A percentile compares a stretch with the other conserved stretches of the same genome.
phyloP scores from a whole-genome alignment of 2,113 vertebrate species.

The Kobus ellipsiprymnus region DNA sequence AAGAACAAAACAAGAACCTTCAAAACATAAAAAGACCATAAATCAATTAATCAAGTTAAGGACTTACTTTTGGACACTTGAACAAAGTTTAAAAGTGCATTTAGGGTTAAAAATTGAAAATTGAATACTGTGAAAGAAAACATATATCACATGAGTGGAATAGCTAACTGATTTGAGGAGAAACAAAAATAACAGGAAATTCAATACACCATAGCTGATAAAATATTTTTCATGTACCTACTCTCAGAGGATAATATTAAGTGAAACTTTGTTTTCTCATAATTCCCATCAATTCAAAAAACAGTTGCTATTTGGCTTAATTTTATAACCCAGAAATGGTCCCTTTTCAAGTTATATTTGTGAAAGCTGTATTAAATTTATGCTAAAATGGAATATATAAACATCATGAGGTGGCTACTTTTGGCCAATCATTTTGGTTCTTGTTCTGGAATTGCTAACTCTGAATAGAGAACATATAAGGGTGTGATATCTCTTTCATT shows the following conservation, averaged over 20 bases:
- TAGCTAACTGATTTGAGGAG: not conserved
- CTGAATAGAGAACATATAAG: not conserved
- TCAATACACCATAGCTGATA: not conserved
- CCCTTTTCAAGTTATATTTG: not conserved
- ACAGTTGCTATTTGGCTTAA: not conserved
- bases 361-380: not conserved
- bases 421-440: not conserved
- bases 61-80: not conserved
- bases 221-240: not conserved
- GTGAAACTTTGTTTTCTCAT: not conserved
- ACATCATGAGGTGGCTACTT: not conserved
- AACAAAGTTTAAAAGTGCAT: slow-evolving; percentile 3
- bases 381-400: not conserved
- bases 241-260: not conserved
- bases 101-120: slow-evolving; percentile 50
- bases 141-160: not conserved
- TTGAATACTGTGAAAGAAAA: not conserved
- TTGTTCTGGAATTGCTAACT: not conserved
- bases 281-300: not conserved
- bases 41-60: slow-evolving; percentile 33
- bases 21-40: not conserved
- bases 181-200: not conserved
- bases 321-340: not conserved
- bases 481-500: not conserved
- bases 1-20: not conserved